Conservation (phyloP, 2,113 vertebrate species). For the Bubo scandiacus region DNA sequence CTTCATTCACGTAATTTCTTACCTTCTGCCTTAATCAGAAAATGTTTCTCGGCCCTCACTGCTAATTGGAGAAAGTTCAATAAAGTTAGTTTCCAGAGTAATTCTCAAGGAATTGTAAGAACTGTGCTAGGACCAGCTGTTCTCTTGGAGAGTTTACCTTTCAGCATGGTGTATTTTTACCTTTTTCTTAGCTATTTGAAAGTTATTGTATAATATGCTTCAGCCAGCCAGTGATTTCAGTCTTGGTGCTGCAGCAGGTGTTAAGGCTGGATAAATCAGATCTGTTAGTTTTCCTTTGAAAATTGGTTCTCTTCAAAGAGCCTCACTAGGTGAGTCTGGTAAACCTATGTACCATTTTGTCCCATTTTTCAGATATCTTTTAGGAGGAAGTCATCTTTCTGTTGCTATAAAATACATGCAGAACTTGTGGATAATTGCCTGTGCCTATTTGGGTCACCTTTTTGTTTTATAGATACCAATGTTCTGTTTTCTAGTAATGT, state of each 20-base stretch:
- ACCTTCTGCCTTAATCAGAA: neutral
- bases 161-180: neutral
- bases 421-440: neutral
- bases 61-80: neutral
- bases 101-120: neutral
- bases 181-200: neutral
- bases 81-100: neutral
- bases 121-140: neutral
- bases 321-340: neutral
- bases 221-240: neutral
- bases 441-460: neutral
- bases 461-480: neutral
- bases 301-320: neutral
- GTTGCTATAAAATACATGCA: neutral
- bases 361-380: neutral
- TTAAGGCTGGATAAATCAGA: neutral
- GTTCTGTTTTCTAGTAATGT: neutral
- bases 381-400: neutral
- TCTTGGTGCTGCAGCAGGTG: neutral
- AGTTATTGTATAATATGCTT: neutral
- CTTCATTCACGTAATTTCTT: neutral
- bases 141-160: neutral
- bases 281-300: neutral
- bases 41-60: neutral
- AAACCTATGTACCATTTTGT: neutral